Percentiles rank a stretch among this genome's conserved stretches.
phyloP scores from a whole-genome alignment of 2,113 vertebrate species.

The Eulemur rufifrons region DNA sequence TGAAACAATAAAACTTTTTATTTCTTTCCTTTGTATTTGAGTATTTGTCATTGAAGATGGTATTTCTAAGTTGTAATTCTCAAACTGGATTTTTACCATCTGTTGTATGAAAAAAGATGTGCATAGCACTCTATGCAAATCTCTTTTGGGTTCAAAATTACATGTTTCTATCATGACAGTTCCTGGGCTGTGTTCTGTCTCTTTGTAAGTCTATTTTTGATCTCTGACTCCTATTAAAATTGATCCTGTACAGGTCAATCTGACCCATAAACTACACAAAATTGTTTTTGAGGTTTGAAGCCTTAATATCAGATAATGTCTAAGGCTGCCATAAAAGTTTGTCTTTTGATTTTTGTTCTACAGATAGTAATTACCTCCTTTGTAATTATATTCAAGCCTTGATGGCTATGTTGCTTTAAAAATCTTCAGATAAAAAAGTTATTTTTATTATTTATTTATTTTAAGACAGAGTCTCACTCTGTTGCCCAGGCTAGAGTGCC shows the following conservation, averaged over 20 bases:
- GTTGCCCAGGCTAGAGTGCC: no score
- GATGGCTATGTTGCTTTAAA: slow-evolving; percentile 12
- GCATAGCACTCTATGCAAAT: not conserved
- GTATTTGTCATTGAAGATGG: slow-evolving; percentile 6
- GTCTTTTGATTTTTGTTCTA: slow-evolving; percentile 10
- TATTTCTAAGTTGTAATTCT: not conserved
- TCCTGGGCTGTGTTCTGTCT: not conserved
- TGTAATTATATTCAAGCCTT: not conserved
- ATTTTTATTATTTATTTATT: not conserved
- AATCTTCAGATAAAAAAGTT: not conserved
- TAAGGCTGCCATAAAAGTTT: slow-evolving; percentile 26
- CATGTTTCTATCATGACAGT: not conserved
- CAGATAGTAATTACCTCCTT: slow-evolving; percentile 41
- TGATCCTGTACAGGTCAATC: slow-evolving; percentile 24
- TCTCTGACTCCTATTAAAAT: slow-evolving; percentile 44
- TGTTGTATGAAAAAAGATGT: not conserved
- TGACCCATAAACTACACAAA: slow-evolving; percentile 59
- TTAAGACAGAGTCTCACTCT: no score
- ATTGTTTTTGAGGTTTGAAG: slow-evolving; percentile 50
- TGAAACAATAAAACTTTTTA: not conserved
- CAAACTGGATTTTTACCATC: not conserved
- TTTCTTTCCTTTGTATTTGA: not conserved
- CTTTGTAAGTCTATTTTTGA: slow-evolving; percentile 42
- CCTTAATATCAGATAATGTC: slow-evolving; percentile 32
- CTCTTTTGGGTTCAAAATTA: slow-evolving; percentile 5